Evolutionary conservation across 23 tunicate species (phyloP).

Genomic region (Trididemnum clinides): DNA sequence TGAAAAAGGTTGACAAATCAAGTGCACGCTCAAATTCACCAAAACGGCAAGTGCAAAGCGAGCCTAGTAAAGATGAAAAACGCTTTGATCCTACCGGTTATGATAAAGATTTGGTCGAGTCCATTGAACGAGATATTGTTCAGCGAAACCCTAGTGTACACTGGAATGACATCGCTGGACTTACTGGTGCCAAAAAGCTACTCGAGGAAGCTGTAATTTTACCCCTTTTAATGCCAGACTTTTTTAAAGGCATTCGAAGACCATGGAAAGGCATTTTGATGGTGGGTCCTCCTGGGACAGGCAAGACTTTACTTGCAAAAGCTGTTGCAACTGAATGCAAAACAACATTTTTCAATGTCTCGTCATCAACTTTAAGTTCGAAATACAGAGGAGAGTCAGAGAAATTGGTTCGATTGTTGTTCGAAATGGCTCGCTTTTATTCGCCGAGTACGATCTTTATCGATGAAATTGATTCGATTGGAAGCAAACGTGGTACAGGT

Average conservation of each 20-base stretch:
- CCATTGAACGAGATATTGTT: conserved; percentile 89
- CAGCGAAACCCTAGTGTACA: conserved; percentile 86
- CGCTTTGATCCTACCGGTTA: conserved; percentile 89
- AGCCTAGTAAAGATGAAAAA: conserved; percentile 63
- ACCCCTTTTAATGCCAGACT: conserved; percentile 93
- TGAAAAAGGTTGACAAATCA: conserved; percentile 23
- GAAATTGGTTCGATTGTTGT: conserved; percentile 83
- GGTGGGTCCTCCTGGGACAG: conserved; percentile 99
- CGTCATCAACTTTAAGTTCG: conserved; percentile 94
- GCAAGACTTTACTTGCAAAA: conserved; percentile 93
- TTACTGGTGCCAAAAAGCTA: conserved; percentile 82
- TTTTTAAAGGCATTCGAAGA: conserved; percentile 90
- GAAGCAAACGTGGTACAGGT: conserved; percentile 96
- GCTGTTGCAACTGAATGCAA: conserved; percentile 99
- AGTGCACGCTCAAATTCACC: conserved; percentile 76
- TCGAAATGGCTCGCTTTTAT: conserved; percentile 98
- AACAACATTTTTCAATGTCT: conserved; percentile 96
- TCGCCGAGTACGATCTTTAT: conserved; percentile 97
- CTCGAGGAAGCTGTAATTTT: conserved; percentile 95
- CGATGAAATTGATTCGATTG: conserved; percentile 98
- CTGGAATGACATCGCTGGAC: conserved; percentile 93
- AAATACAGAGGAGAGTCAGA: conserved; percentile 97
- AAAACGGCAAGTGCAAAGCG: conserved; percentile 45
- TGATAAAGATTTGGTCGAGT: conserved; percentile 93
- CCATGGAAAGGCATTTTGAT: conserved; percentile 98